Evolutionary conservation across 2,888 invertebrate genomes (phyloP), one percentile per base, ranked within the genome.

Genomic region (Julus scanicus): DNA sequence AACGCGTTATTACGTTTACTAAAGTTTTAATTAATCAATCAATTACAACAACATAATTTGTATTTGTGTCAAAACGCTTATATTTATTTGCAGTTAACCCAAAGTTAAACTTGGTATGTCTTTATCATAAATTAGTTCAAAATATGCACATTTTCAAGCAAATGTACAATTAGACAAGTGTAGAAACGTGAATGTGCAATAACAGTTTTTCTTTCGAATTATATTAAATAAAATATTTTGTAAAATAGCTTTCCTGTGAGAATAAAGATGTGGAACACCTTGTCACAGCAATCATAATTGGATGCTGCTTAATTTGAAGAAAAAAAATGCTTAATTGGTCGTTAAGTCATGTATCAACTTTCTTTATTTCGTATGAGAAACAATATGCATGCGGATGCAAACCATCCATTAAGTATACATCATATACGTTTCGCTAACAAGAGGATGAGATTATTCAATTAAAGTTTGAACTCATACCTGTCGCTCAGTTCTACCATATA

Each of bases 401-500:
- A 17, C 57, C 13, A 57, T 1, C 13, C 49, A 49, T 13, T 49
- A 13, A 49, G 49, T 13, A 49, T 49, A 49, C 17, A 17, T 29
- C 29, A 29, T 29, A 29, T 29, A 57, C 17, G 17, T 57, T 57
- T 57, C 17, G 57, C 5, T 57, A 57, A 57, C 17, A 57, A 57
- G 57, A 57, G 57, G 57, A 57, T 57, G 57, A 57, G 57, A 57
- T 57, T 57, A 13, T 57, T 17, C 57, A 57, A 57, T 57, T 57
- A 57, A 57, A 57, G 17, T 57, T 57, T 57, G 17, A 57, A 17
- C 13, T 57, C 57, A 57, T 57, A 57, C 57, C 57, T 57, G 57
- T 57, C 57, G 57, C 57, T 5, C 57, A 17, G 17, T 57, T 57
- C 57, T 57, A 17, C 17, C 17, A 17, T 17, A 17, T 17, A 17